Conservation (phyloP, 2,888 invertebrate species). For the Opisthograptis luteolata region DNA sequence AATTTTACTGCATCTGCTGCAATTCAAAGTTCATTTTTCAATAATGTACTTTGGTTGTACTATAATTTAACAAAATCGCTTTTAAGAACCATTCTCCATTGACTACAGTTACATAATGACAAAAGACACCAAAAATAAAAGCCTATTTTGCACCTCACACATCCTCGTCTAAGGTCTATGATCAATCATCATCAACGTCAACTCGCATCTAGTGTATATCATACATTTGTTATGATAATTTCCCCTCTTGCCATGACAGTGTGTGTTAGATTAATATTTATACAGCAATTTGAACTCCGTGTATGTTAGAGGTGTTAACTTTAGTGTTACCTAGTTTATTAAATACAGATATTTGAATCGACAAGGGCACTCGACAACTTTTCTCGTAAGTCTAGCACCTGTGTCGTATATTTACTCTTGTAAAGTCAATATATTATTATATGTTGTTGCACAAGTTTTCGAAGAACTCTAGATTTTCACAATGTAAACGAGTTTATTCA, state of each 20-base stretch:
- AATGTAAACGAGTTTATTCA: background rate
- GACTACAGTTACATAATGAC: background rate
- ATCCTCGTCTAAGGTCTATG: slow-evolving; percentile 6
- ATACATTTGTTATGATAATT: slow-evolving; percentile 28
- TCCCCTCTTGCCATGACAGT: slow-evolving; percentile 6
- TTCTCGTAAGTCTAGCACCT: slow-evolving; percentile 30
- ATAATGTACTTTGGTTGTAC: too few relatives aligned
- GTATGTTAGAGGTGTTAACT: slow-evolving; percentile 7
- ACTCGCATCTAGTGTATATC: slow-evolving; percentile 29
- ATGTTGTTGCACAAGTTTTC: slow-evolving; percentile 13
- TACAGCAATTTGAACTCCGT: slow-evolving; percentile 21
- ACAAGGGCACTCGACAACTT: slow-evolving; percentile 34
- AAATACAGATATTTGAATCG: slow-evolving; percentile 26
- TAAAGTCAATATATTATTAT: slow-evolving; percentile 11
- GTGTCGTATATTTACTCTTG: slow-evolving; percentile 30
- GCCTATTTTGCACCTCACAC: slow-evolving; percentile 8
- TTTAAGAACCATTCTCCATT: too few relatives aligned
- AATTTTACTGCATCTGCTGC: background rate
- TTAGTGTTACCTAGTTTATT: slow-evolving; percentile 5
- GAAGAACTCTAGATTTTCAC: too few relatives aligned
- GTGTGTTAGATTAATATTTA: background rate
- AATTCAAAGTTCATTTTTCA: too few relatives aligned
- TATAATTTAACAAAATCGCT: too few relatives aligned
- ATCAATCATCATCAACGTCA: slow-evolving; percentile 35
- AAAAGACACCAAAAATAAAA: slow-evolving; percentile 8